Evolutionary conservation across 2,888 invertebrate genomes (phyloP), one percentile per base, ranked within the genome.

Genomic region (Agapostemon virescens): DNA sequence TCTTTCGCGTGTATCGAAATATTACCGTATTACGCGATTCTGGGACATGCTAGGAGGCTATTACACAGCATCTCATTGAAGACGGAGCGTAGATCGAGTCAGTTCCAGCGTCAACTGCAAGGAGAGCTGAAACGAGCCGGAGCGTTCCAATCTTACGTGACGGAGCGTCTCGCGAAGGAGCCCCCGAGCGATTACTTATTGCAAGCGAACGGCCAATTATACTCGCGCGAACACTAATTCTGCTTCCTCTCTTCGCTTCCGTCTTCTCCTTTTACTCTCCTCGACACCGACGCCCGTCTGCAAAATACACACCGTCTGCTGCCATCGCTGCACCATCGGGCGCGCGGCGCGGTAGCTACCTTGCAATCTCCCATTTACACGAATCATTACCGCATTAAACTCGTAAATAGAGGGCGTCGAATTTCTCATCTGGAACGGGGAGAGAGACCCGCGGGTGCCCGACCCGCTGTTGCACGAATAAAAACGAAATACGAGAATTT

Each of bases 161-260:
- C 55, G 69, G 23, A 75, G 66, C 55, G 66, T 74, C 55, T 72
- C 52, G 13, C 40, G 72, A 71, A 80, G 72, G 71, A 82, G 71
- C 67, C 71, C 79, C 61, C 76, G 81, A 84, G 81, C 85, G 79
- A 88, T 88, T 85, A 85, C 81, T 77, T 84, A 82, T 84, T 85
- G 74, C 81, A 55, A 83, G 77, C 73, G 75, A 85, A 83, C 79
- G 74, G 79, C 79, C 84, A 85, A 86, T 88, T 85, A 84, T 86
- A 87, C 61, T 74, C 63, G 72, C 74, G 75, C 64, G 77, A 83
- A 72, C 67, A 68, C 58, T 77, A 84, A 77, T 79, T 79, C 68
- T 71, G 15, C 64, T 23, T 45, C 23, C 26, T 42, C 36, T 26
- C 72, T 55, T 26, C 55, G 26, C 38, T 70, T 49, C 63, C 30